Evolutionary conservation across 1,140 invertebrate species (phyloP).

Genomic region (Aphidius gifuensis): DNA sequence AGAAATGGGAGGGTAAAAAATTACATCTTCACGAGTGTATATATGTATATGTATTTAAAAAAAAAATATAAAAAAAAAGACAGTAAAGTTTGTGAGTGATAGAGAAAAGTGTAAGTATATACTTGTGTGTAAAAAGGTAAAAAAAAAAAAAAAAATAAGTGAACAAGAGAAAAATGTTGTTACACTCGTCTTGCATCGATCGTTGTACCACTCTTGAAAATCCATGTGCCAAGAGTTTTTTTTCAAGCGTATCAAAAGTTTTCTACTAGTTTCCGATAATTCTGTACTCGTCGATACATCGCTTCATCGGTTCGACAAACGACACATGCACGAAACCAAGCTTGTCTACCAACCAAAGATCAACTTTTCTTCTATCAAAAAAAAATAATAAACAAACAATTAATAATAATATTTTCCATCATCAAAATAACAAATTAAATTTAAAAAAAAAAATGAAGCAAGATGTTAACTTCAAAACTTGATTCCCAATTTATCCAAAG

Average conservation of each 20-base stretch:
- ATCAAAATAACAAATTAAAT: too few species aligned
- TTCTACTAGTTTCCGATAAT: constrained; percentile 12
- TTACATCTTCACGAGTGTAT: background rate
- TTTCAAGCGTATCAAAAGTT: constrained; percentile 12
- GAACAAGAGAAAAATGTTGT: background rate
- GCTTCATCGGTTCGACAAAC: background rate
- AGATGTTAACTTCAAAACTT: too few species aligned
- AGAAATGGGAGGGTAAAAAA: background rate
- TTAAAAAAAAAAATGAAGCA: too few species aligned
- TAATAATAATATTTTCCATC: too few species aligned
- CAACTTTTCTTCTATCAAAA: too few species aligned
- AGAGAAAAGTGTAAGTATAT: background rate
- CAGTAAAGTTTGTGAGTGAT: background rate
- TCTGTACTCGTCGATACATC: background rate
- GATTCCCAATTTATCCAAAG: too few species aligned
- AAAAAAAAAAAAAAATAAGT: background rate
- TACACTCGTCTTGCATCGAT: constrained; percentile 12
- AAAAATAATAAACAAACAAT: too few species aligned
- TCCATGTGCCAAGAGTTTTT: background rate
- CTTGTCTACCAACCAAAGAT: too few species aligned
- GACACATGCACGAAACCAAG: too few species aligned
- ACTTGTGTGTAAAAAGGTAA: constrained; percentile 1
- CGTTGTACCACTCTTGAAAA: constrained; percentile 5
- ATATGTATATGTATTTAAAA: background rate
- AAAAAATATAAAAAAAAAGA: constrained; percentile 1